These are phyloP conservation scores for Atherinomorus stipes DNA, from an alignment of 2,113 vertebrate species.

Conservation along the genomic window DNA sequence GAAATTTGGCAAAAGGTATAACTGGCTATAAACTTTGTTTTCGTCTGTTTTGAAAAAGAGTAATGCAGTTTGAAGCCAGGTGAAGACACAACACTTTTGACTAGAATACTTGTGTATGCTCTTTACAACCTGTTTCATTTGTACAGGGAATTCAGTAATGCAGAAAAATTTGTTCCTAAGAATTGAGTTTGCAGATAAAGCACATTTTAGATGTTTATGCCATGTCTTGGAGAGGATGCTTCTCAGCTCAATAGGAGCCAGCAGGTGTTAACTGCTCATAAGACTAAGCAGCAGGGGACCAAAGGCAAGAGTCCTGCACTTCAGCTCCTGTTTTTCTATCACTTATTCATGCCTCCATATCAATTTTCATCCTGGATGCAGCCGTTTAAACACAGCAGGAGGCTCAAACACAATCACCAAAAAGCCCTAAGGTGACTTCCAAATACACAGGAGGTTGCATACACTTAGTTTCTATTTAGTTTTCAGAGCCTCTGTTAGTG, in stretches of 20 bases:
- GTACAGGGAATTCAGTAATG: slow-evolving; percentile 1
- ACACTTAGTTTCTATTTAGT: background rate
- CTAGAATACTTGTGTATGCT: slow-evolving; percentile 5
- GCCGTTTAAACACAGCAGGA: slow-evolving; percentile 56
- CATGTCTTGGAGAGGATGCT: slow-evolving; percentile 23
- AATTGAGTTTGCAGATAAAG: slow-evolving; percentile 11
- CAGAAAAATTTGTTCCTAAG: slow-evolving; percentile 43
- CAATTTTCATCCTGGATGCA: slow-evolving; percentile 35
- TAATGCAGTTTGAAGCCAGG: slow-evolving; percentile 8
- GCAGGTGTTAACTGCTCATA: slow-evolving; percentile 56
- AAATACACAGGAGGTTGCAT: slow-evolving; percentile 14
- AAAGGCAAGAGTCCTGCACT: slow-evolving; percentile 15
- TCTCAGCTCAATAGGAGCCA: slow-evolving; percentile 46
- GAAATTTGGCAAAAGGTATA: background rate
- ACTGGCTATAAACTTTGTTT: background rate
- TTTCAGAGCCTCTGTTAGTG: background rate
- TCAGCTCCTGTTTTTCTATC: slow-evolving; percentile 44
- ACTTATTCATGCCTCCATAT: slow-evolving; percentile 42
- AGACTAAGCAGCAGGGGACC: slow-evolving; percentile 43
- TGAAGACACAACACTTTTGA: background rate
- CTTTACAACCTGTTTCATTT: slow-evolving; percentile 21
- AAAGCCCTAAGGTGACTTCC: slow-evolving; percentile 24
- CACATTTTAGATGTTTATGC: slow-evolving; percentile 44
- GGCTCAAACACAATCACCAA: slow-evolving; percentile 25
- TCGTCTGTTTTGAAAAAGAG: background rate